Conservation (phyloP, 2,113 vertebrate genomes). For the Trogon surrucura region DNA sequence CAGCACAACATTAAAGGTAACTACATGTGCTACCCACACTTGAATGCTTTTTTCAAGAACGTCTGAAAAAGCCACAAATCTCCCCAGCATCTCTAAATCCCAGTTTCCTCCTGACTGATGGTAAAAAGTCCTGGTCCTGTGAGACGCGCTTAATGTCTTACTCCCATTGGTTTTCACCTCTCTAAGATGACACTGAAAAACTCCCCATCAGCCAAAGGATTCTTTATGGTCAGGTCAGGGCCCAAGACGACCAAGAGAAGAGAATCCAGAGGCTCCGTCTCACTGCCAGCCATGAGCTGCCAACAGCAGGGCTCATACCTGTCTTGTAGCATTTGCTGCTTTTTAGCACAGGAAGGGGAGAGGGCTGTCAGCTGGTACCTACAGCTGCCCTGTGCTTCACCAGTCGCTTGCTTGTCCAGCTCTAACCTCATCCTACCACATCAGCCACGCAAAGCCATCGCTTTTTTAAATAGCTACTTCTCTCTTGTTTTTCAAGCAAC, state of each 20-base stretch:
- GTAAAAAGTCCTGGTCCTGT: not conserved
- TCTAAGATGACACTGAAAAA: not conserved
- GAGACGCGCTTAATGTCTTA: not conserved
- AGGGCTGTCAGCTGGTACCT: not conserved
- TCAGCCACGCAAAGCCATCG: not conserved
- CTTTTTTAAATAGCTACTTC: not conserved
- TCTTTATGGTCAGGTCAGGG: not conserved
- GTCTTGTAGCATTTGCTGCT: not conserved
- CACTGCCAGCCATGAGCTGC: too few relatives aligned
- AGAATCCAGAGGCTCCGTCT: not conserved
- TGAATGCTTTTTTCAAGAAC: not conserved
- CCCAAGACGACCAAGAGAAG: not conserved
- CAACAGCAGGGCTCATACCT: not conserved
- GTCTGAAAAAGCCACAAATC: not conserved
- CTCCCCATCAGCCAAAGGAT: not conserved
- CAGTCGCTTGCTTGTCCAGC: not conserved
- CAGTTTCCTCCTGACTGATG: not conserved
- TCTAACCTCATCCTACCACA: not conserved
- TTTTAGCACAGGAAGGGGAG: not conserved
- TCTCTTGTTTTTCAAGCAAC: not conserved
- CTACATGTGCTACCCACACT: not conserved
- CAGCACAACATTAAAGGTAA: not conserved
- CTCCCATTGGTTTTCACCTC: not conserved
- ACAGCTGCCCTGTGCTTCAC: not conserved
- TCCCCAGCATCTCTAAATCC: not conserved